These are phyloP conservation scores for Myotis findleyi DNA, from an alignment of 2,797 vertebrate species.

Conservation along the genomic window DNA sequence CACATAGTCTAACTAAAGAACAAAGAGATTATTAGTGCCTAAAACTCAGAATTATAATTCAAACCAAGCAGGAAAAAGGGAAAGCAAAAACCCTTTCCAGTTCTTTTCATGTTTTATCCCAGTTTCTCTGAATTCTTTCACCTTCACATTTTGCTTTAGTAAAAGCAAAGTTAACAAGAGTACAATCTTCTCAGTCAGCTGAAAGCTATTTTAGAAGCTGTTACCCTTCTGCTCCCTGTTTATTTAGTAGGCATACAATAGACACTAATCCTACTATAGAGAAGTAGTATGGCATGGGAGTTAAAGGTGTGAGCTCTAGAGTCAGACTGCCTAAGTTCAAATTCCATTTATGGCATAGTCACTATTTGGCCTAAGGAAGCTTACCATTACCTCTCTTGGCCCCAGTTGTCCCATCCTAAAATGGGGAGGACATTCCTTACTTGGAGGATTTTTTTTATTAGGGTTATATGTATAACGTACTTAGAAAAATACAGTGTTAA, in stretches of 20 bases:
- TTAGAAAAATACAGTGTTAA: neutral
- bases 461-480: neutral
- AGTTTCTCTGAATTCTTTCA: conserved; percentile 44
- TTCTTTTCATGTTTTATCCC: conserved; percentile 17
- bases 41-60: neutral
- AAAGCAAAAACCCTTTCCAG: conserved; percentile 30
- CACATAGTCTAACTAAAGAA: neutral
- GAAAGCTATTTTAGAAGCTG: conserved; percentile 39
- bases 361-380: conserved; percentile 1
- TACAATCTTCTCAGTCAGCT: neutral
- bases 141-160: conserved; percentile 48
- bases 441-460: neutral
- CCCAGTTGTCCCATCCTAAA: neutral
- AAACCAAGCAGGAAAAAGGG: neutral
- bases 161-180: conserved; percentile 30
- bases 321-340: conserved; percentile 14
- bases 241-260: neutral
- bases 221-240: neutral
- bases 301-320: neutral
- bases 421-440: neutral
- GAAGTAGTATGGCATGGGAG: neutral
- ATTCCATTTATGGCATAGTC: neutral
- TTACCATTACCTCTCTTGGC: conserved; percentile 14
- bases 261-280: neutral
- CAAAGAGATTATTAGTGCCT: conserved; percentile 9